These are phyloP conservation scores for Junonia oenone DNA, from an alignment of 2,888 invertebrate species.

Conservation along the genomic window DNA sequence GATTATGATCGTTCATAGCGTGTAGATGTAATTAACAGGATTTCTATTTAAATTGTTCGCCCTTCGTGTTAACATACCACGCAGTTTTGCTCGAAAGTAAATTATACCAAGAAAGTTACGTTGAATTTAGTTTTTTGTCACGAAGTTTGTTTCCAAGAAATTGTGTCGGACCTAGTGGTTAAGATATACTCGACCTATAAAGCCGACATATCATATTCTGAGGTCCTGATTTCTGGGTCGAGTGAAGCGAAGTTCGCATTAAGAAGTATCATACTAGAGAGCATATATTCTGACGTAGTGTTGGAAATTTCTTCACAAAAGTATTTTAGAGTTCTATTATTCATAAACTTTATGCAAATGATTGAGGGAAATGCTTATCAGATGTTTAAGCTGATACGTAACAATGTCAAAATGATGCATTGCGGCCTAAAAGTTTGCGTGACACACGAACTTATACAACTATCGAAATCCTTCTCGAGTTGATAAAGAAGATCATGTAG, in stretches of 20 bases:
- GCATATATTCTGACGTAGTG: neutral
- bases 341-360: neutral
- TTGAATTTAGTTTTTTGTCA: neutral
- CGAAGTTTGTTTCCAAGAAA: conserved; percentile 22
- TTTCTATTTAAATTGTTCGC: neutral
- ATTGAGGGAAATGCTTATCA: neutral
- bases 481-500: neutral
- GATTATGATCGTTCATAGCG: conserved; percentile 24
- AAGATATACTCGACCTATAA: conserved; percentile 25
- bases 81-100: too few species aligned
- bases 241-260: neutral
- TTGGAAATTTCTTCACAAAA: neutral
- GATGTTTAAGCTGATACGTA: conserved; percentile 3
- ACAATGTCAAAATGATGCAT: conserved; percentile 55
- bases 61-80: neutral
- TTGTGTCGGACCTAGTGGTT: conserved; percentile 20
- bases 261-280: neutral
- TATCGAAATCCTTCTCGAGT: conserved; percentile 15
- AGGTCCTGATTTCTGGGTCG: conserved; percentile 19
- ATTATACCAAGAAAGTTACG: neutral
- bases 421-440: conserved; percentile 55
- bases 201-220: conserved; percentile 9
- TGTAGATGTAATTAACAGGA: neutral
- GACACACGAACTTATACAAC: conserved; percentile 41
- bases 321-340: too few species aligned